Evolutionary conservation across 1,140 invertebrate species (phyloP), one percentile per base, ranked within the genome.

Genomic region (Oscheius sp.): DNA sequence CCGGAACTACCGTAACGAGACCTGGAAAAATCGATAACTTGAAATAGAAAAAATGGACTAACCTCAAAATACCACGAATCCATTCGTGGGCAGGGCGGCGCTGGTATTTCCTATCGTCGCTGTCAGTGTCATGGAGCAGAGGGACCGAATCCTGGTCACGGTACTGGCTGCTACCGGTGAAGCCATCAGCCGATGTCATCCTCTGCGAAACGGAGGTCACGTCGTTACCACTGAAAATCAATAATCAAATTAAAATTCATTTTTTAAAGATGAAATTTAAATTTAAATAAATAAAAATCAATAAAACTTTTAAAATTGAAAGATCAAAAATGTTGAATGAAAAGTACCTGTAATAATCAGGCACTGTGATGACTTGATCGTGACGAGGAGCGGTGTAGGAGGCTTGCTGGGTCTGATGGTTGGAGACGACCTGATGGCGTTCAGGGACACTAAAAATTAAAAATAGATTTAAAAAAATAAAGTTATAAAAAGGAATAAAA

Each of bases 401-500:
- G 36, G 42, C 45, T 23, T 15, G 59, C 32, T 68, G 77, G 59
- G 46, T 29, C 18, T 2, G n/a, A 78, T 64, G 1, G 18, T 13
- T 31, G 31, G n/a, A 32, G 28, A 35, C 77, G 65, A 67, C 79
- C 77, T 29, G 64, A 3, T 10, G 79, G 63, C 3, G 83, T 52
- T 2, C 81, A 79, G 13, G 83, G n/a, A n/a, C n/a, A n/a, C n/a
- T n/a, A n/a, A n/a, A n/a, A n/a, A n/a, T n/a, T n/a, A n/a, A n/a
- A n/a, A n/a, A n/a, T n/a, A n/a, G n/a, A n/a, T n/a, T n/a, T n/a
- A n/a, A n/a, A n/a, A n/a, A n/a, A n/a, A n/a, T n/a, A n/a, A n/a
- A n/a, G n/a, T n/a, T n/a, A n/a, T n/a, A n/a, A n/a, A n/a, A n/a
- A n/a, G n/a, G n/a, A n/a, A n/a, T n/a, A n/a, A n/a, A n/a, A n/a